Evolutionary conservation across 2,113 vertebrate species (phyloP), one percentile per base, ranked within the genome.

Genomic region (Cynoglossus semilaevis): DNA sequence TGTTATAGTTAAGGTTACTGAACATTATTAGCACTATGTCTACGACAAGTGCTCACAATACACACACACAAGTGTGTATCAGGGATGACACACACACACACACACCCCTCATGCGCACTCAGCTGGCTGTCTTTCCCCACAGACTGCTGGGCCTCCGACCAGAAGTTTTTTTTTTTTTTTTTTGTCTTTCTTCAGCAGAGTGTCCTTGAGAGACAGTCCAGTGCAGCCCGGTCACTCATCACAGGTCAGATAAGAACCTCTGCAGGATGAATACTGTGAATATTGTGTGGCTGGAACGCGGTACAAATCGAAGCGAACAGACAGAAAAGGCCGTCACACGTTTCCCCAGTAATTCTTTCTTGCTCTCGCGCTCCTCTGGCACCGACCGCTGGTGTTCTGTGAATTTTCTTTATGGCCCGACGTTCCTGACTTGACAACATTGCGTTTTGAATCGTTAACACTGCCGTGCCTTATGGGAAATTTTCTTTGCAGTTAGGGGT

Each of bases 121-220:
- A 7, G 15, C 48, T 72, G 74, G 58, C 76, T 76, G 74, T 84
- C 83, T 81, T 81, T 85, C 83, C 85, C 83, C 36, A 58, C 55
- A 76, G 83, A 71, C 81, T n/a, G 18, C 68, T 54, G 66, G 73
- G 58, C 71, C 76, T 76, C 76, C 68, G 76, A 81, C 54, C 77
- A 81, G 76, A 81, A 78, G 80, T 76, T 75, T 82, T 78, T 47
- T 41, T 38, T 41, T 58, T 38, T 29, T 29, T 29, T 29, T 29
- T 29, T 29, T 29, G 22, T 29, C 22, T 29, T 29, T 6, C 22
- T 29, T 71, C 78, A 67, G 80, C 77, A 80, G 72, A 72, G 76
- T 85, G 83, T 84, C 85, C 85, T 85, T 87, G 85, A 81, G 55
- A 80, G 77, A 81, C 75, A 74, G 72, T 63, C 55, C 48, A 59